Base-by-base conservation (phyloP, 2,888 invertebrate genomes). In the Peribatodes rhomboidaria region DNA sequence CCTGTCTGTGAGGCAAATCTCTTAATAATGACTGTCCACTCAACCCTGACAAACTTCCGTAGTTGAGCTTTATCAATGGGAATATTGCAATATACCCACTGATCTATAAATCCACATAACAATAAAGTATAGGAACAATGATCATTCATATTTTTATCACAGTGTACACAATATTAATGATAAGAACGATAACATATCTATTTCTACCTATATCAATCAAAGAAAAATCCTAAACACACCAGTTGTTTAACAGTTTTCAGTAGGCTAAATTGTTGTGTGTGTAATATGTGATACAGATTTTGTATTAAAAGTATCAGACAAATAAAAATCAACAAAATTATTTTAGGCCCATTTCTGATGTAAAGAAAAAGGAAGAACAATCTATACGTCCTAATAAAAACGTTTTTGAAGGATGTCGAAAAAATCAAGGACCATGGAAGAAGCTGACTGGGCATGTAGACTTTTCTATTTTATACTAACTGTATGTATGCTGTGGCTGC, bases 381-480 rank as follows among this genome's bases (percentile, higher is more conserved):
- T n/a, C 27, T 4, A 27, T 27, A 27, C 27, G 2, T 27, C 6
- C 27, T 27, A 6, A 4, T 27, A 27, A 41, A 41, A 41, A 41
- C n/a, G 14, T 18, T 39, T 39, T 14, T 11, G 16, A 49, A 54
- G 11, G 41, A 63, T 58, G 58, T 49, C 47, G 16, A 66, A 62
- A 35, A 62, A 56, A 20, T 11, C 62, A n/a, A 62, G 33, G 39
- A 57, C 18, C 2, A 8, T 14, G 6, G 57, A 37, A n/a, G 62
- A 65, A 52, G 20, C 50, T 11, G 27, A 60, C 2, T 65, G 59
- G 60, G 65, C 50, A 65, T 52, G 65, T 62, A 50, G 1, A 9
- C 13, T 9, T 47, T 37, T 18, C 47, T 53, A 18, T 11, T 44
- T 14, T 54, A 33, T 22, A 22, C 7, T 35, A 35, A 9, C 18